These are phyloP conservation scores for Mamestra configurata DNA, from an alignment of 1,140 invertebrate genomes.

Conservation along the genomic window DNA sequence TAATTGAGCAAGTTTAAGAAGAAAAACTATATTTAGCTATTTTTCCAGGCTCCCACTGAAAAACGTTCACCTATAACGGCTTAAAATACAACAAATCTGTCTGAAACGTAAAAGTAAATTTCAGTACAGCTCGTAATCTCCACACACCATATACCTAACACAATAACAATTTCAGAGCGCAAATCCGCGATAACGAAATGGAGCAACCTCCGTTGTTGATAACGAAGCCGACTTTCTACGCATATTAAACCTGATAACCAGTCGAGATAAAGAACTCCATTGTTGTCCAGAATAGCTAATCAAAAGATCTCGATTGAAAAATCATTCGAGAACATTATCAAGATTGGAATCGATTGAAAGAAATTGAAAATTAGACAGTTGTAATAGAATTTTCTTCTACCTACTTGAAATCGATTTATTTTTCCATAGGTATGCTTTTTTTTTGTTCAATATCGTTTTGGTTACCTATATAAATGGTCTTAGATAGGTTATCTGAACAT, in stretches of 20 bases:
- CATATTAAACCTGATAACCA: conserved; percentile 85
- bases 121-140: conserved; percentile 60
- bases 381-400: conserved; percentile 46
- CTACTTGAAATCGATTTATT: not conserved
- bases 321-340: conserved; percentile 68
- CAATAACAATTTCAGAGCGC: conserved; percentile 80
- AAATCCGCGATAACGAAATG: conserved; percentile 81
- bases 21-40: too few species aligned
- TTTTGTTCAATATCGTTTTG: not conserved
- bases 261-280: conserved; percentile 75
- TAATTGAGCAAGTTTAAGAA: too few species aligned
- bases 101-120: conserved; percentile 22
- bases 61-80: too few species aligned
- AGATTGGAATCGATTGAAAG: conserved; percentile 54
- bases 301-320: conserved; percentile 83
- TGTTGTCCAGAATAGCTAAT: conserved; percentile 80
- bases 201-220: conserved; percentile 76
- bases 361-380: conserved; percentile 44
- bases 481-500: not conserved
- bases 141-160: conserved; percentile 80
- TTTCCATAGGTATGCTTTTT: too few species aligned
- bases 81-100: conserved; percentile 13
- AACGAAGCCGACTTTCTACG: conserved; percentile 82
- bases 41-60: too few species aligned
- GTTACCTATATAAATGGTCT: conserved; percentile 10